Evolutionary conservation across 2,113 vertebrate genomes (phyloP), one percentile per base, ranked within the genome.

Genomic region (Clarias batrachus): DNA sequence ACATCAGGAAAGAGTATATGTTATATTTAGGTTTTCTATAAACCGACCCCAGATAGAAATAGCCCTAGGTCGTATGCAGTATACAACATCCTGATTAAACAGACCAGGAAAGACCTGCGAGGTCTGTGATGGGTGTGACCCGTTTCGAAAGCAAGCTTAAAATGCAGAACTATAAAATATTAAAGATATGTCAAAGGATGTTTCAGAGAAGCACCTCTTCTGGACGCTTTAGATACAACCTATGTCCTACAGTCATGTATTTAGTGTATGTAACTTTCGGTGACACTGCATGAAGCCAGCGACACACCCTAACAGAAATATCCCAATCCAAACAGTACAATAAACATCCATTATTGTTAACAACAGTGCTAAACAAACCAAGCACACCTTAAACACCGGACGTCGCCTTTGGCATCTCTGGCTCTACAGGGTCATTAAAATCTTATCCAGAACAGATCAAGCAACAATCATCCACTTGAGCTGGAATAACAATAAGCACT

Each of bases 381-480:
- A 4, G 41, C 41, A 52, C 5, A 76, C 9, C 41, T 25, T 2
- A 3, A 25, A 30, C n/a, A 19, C 52, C n/a, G 27, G 30, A 77
- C 74, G 76, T 78, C 52, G 27, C 10, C 52, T 78, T 78, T 27
- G 52, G 7, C 56, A 33, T 33, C n/a, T 23, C 25, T 48, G 37
- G 19, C 21, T 48, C 71, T 12, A n/a, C 37, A 48, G 13, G 10
- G 2, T 48, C 17, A 52, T n/a, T 52, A 14, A 70, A 76, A 76
- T 76, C 73, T 76, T 56, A 56, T 27, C 60, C 60, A 82, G 37
- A 52, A 82, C n/a, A 56, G 65, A 30, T 83, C 81, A 82, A 48
- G n/a, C 12, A n/a, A 11, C 16, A 14, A 25, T 21, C 79, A 37
- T 33, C 25, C n/a, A 59, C 30, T 41, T 41, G 1, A 30, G 3